Evolutionary conservation across 2,113 vertebrate species (phyloP).

Genomic region (Peucedramus taeniatus): DNA sequence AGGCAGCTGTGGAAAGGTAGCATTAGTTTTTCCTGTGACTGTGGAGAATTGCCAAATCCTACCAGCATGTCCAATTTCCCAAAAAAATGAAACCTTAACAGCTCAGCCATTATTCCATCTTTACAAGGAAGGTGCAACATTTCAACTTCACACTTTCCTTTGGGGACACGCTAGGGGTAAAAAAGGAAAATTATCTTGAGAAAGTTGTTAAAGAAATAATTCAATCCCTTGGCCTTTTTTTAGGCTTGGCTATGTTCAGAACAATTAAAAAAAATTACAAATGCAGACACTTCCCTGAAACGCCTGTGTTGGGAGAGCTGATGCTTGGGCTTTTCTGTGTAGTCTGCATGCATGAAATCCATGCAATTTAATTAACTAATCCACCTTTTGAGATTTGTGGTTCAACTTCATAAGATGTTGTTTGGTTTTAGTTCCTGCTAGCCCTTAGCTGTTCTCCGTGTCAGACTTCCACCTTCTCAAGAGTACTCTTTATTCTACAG

Average conservation of each 20-base stretch:
- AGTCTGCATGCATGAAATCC: not conserved
- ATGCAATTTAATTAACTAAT: not conserved
- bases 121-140: not conserved
- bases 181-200: not conserved
- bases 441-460: not conserved
- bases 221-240: not conserved
- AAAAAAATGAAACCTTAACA: not conserved
- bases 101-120: not conserved
- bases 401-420: not conserved
- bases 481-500: not conserved
- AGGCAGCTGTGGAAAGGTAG: not conserved
- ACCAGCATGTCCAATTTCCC: not conserved
- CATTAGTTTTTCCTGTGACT: not conserved
- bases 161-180: not conserved
- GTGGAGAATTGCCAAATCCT: not conserved
- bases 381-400: not conserved
- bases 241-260: not conserved
- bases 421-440: not conserved
- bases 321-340: not conserved
- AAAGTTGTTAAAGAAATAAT: not conserved
- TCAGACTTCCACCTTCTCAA: not conserved
- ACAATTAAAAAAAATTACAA: not conserved
- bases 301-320: accelerated
- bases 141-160: not conserved
- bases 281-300: not conserved